Conservation (phyloP, 2,113 vertebrate species). For the Oxygymnocypris stewartii region DNA sequence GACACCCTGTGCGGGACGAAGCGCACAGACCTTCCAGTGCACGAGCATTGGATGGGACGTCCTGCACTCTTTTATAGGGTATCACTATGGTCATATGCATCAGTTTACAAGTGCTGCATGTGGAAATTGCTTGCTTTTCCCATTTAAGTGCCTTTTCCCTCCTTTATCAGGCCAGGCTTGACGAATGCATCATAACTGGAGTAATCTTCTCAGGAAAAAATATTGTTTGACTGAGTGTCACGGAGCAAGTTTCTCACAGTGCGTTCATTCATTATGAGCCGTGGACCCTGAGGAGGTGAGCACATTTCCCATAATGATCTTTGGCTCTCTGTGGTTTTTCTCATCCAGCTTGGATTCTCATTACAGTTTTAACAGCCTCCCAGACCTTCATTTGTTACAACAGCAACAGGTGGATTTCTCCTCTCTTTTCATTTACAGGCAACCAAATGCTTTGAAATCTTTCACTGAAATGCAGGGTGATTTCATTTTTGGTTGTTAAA, state of each 20-base stretch:
- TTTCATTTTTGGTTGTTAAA: neutral
- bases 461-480: neutral
- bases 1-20: constrained; percentile 30
- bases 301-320: constrained; percentile 39
- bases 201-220: constrained; percentile 23
- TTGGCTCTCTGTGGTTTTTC: constrained; percentile 37
- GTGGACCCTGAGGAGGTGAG: constrained; percentile 36
- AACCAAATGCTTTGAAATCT: constrained; percentile 32
- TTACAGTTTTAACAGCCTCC: constrained; percentile 34
- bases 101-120: neutral
- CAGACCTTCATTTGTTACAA: constrained; percentile 39
- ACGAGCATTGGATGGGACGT: neutral
- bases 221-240: constrained; percentile 2
- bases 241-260: neutral
- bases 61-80: neutral
- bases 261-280: constrained; percentile 19
- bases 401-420: constrained; percentile 38
- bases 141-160: neutral
- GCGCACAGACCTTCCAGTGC: neutral
- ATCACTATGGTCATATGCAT: neutral
- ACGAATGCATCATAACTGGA: constrained; percentile 5
- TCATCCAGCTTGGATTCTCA: constrained; percentile 39
- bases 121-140: neutral
- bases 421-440: constrained; percentile 31
- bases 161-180: constrained; percentile 3